Conservation (phyloP, 2,888 invertebrate species). For the Stenolophus ochropezus region DNA sequence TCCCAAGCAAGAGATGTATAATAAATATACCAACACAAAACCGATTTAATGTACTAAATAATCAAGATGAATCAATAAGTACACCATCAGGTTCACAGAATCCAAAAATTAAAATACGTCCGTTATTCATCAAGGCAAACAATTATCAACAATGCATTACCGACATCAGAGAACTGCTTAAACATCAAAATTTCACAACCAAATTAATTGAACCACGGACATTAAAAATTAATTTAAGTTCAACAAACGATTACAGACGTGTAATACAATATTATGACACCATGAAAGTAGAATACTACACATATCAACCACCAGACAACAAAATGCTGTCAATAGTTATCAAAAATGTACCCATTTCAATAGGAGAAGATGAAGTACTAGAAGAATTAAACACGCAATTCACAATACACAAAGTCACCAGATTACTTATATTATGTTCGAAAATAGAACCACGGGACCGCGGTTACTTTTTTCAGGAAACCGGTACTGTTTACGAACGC, state of each 20-base stretch:
- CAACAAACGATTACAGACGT: neutral
- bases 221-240: neutral
- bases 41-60: neutral
- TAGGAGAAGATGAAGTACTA: neutral
- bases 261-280: neutral
- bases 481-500: too few species aligned
- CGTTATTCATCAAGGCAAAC: conserved; percentile 10
- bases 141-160: conserved; percentile 1
- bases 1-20: too few species aligned
- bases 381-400: neutral
- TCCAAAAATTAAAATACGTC: neutral
- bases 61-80: neutral
- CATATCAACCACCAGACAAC: neutral
- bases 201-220: neutral
- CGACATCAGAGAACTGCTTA: too few species aligned
- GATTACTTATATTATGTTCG: neutral
- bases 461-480: too few species aligned
- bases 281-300: too few species aligned
- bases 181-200: too few species aligned
- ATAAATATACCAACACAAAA: too few species aligned
- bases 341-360: conserved; percentile 1
- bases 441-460: too few species aligned
- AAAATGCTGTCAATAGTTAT: conserved; percentile 19
- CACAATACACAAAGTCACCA: neutral
- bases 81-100: neutral